phyloP scores from a whole-genome alignment of 2,888 invertebrate genomes.

The Clusia tigrina region DNA sequence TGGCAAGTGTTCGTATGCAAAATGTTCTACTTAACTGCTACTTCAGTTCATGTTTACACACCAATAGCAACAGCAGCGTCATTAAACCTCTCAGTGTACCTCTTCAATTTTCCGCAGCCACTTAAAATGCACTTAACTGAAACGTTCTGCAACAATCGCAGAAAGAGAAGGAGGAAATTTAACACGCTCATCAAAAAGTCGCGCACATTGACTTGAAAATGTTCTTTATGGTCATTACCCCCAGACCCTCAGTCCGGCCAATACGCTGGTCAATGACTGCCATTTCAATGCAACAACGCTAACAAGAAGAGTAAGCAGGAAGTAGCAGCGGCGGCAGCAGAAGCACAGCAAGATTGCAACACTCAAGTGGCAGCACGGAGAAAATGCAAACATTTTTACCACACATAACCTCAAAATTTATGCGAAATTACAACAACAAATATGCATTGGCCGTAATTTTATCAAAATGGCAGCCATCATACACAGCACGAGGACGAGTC shows the following conservation, averaged over 20 bases:
- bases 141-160: neutral
- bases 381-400: neutral
- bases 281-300: constrained; percentile 23
- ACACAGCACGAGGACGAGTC: neutral
- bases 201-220: constrained; percentile 4
- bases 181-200: constrained; percentile 12
- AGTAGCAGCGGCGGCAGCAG: neutral
- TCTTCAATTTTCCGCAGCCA: constrained; percentile 32
- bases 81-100: no score
- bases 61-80: no score
- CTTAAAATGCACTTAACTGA: constrained; percentile 37
- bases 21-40: no score
- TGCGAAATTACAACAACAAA: neutral
- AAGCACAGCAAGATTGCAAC: neutral
- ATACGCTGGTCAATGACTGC: neutral
- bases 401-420: constrained; percentile 7
- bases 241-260: neutral
- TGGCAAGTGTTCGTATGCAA: no score
- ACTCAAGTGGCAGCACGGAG: neutral
- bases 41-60: no score
- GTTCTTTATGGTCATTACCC: constrained; percentile 3
- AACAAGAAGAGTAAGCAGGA: constrained; percentile 19
- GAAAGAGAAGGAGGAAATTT: neutral
- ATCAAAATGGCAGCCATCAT: neutral
- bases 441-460: neutral